Evolutionary conservation across 2,888 invertebrate species (phyloP).

Genomic region (Dastarcus helophoroides): DNA sequence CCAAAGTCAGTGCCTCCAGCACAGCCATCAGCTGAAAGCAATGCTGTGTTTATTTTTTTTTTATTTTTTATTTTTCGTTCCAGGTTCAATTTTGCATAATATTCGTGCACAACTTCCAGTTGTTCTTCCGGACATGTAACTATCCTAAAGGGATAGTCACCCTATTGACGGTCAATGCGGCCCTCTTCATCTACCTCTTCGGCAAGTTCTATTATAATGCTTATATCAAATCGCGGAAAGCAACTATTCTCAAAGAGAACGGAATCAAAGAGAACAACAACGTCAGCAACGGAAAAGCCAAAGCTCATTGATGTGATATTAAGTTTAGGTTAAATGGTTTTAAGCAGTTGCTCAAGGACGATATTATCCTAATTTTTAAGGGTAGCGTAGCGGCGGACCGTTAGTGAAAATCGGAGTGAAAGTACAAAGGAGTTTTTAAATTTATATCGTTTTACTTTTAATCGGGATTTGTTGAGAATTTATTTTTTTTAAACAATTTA

Average conservation of each 20-base stretch:
- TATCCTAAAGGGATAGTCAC: constrained; percentile 59
- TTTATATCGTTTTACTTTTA: no score
- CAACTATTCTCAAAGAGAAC: constrained; percentile 6
- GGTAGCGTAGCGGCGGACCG: no score
- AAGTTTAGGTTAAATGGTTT: neutral
- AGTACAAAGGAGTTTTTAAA: no score
- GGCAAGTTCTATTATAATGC: constrained; percentile 61
- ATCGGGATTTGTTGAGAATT: no score
- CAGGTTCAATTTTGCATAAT: constrained; percentile 68
- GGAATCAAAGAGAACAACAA: constrained; percentile 12
- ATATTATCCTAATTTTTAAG: no score
- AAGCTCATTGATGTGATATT: constrained; percentile 13
- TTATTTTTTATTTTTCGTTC: constrained; percentile 20
- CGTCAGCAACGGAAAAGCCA: constrained; percentile 17
- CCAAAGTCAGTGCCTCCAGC: no score
- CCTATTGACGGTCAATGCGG: constrained; percentile 53
- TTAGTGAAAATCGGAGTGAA: no score
- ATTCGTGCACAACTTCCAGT: constrained; percentile 56
- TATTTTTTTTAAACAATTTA: no score
- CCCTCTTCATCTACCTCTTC: constrained; percentile 66
- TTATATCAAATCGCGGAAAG: constrained; percentile 39
- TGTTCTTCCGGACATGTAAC: constrained; percentile 52
- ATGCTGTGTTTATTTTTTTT: no score
- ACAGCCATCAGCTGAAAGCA: no score
- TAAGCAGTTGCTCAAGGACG: neutral